Evolutionary conservation across 2,797 vertebrate genomes (phyloP), one percentile per base, ranked within the genome.

Genomic region (Myotis findleyi): DNA sequence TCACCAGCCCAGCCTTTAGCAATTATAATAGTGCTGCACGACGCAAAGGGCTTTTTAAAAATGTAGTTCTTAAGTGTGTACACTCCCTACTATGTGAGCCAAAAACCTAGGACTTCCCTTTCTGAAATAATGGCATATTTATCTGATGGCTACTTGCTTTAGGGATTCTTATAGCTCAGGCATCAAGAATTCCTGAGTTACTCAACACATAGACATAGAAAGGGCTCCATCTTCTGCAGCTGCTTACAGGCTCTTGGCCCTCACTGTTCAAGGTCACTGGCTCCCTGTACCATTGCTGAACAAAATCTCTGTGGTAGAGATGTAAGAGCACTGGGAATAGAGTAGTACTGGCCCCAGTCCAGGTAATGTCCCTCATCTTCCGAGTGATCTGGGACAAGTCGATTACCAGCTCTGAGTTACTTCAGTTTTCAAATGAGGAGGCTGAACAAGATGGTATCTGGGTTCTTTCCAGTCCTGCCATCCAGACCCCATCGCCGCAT

Each of bases 1-100:
- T 89, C 8, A 2, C 84, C 91, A 97, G 72, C n/a, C 16, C 71
- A 91, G 83, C 62, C 87, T 85, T 87, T 66, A 73, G 53, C 66
- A 89, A 64, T 87, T 93, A 84, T 30, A 95, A 73, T 5, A 87
- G 49, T 73, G 23, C 49, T 8, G 49, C 41, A 27, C 62, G 68
- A 94, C 57, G 59, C 71, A 72, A 80, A 95, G 30, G 77, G 38
- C 38, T 38, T 38, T 95, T 69, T 1, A 36, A 93, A 82, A 79
- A 44, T 57, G 75, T 53, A 68, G 33, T 79, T 51, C 41, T 89
- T 92, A 80, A 68, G 51, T 81, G 30, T 49, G 38, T 51, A 36
- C 2, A 7, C 16, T 93, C 47, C 44, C 25, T 86, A 53, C 25
- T 41, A 33, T 5, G 25, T 33, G 62, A 92, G 87, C 71, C 79